A percentile compares a stretch with the other conserved stretches of the same genome.
These are phyloP conservation scores for Procambarus virginalis DNA, from an alignment of 1,140 invertebrate species.

Conservation along the genomic window DNA sequence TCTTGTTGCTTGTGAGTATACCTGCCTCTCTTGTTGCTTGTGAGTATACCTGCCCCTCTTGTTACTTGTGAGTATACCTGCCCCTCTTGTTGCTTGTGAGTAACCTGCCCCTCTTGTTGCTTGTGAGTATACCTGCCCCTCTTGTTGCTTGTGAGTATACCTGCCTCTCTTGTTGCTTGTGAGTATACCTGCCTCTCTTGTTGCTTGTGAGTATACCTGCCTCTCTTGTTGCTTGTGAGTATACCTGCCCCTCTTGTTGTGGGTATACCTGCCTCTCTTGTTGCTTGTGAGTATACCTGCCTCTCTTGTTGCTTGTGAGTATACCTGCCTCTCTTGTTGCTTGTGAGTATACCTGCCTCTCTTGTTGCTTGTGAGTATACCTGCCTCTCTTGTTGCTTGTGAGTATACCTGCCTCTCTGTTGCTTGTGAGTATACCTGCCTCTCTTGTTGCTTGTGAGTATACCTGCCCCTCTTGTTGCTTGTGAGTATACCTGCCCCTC, in stretches of 20 bases:
- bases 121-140: too few species aligned
- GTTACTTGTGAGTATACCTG: too few species aligned
- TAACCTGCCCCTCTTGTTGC: too few species aligned
- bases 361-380: not conserved
- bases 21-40: too few species aligned
- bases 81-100: too few species aligned
- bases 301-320: not conserved
- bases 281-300: conserved; percentile 4
- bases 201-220: too few species aligned
- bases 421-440: not conserved
- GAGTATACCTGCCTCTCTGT: not conserved
- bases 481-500: not conserved
- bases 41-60: too few species aligned
- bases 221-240: too few species aligned
- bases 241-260: not conserved
- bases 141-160: too few species aligned
- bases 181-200: too few species aligned
- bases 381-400: not conserved
- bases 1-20: too few species aligned
- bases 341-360: not conserved
- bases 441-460: not conserved
- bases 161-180: too few species aligned
- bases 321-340: not conserved
- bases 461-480: not conserved
- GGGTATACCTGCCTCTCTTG: not conserved